Conservation (phyloP, 2,113 vertebrate genomes). For the Redunca redunca region DNA sequence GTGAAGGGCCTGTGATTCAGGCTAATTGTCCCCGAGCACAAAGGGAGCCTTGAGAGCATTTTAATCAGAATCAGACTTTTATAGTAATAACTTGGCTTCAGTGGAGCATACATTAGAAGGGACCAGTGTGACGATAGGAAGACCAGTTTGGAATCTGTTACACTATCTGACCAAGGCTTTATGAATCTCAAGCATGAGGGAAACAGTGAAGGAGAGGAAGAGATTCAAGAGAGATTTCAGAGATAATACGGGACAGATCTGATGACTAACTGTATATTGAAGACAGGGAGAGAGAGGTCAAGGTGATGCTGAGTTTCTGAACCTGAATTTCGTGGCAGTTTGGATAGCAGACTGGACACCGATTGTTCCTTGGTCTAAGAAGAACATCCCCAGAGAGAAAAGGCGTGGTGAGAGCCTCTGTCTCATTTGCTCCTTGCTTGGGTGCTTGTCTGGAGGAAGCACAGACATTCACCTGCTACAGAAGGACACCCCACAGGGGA, state of each 20-base stretch:
- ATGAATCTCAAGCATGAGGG: background rate
- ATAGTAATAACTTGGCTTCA: background rate
- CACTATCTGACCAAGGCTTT: background rate
- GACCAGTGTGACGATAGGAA: background rate
- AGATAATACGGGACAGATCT: fast-evolving
- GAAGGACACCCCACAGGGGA: background rate
- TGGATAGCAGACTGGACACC: background rate
- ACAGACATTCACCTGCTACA: background rate
- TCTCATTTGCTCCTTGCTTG: background rate
- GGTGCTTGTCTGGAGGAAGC: background rate
- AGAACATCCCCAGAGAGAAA: background rate
- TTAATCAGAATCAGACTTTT: background rate
- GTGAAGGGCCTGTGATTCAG: background rate
- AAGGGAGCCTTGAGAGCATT: background rate
- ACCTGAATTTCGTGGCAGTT: background rate
- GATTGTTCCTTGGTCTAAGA: background rate
- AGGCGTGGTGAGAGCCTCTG: background rate
- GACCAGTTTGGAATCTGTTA: background rate
- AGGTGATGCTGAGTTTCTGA: background rate
- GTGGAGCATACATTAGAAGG: background rate
- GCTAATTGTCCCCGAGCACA: background rate
- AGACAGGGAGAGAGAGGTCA: background rate
- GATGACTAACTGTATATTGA: background rate
- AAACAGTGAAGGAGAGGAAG: background rate
- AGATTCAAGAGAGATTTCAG: background rate